Evolutionary conservation across 2,113 vertebrate species (phyloP).

Genomic region (Psettodes erumei): DNA sequence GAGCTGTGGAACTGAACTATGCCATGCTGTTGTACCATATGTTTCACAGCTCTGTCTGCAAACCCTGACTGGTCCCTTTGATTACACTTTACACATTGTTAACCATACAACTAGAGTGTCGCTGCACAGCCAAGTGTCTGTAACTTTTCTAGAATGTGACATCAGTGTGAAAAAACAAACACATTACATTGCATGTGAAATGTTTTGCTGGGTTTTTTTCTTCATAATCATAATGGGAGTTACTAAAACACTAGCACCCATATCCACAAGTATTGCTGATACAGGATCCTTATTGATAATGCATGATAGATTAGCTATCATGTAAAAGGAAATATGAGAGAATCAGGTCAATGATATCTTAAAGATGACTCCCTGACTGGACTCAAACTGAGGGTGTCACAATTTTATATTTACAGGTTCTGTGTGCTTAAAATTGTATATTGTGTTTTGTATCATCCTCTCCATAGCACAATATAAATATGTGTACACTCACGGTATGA

Average conservation of each 20-base stretch:
- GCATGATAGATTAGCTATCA: too few relatives aligned
- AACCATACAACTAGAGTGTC: slow-evolving; percentile 40
- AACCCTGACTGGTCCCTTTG: slow-evolving; percentile 67
- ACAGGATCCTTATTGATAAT: too few relatives aligned
- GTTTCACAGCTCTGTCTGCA: slow-evolving; percentile 70
- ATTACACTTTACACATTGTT: slow-evolving; percentile 76
- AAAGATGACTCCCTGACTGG: not conserved
- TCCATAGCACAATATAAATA: not conserved
- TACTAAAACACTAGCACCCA: not conserved
- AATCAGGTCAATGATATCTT: not conserved
- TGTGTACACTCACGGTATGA: not conserved
- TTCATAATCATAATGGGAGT: not conserved
- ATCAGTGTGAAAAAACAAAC: not conserved
- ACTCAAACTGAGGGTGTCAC: not conserved
- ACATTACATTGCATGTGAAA: not conserved
- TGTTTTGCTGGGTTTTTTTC: not conserved
- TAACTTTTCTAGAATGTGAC: slow-evolving; percentile 15
- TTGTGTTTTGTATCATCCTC: not conserved
- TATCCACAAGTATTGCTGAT: not conserved
- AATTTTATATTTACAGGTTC: not conserved
- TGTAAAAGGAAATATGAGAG: not conserved
- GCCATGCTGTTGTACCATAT: slow-evolving; percentile 73
- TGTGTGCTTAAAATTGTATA: not conserved
- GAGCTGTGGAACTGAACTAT: slow-evolving; percentile 41
- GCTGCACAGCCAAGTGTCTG: not conserved